Evolutionary conservation across 2,888 invertebrate species (phyloP), one percentile per base, ranked within the genome.

Genomic region (Dendrolimus houi): DNA sequence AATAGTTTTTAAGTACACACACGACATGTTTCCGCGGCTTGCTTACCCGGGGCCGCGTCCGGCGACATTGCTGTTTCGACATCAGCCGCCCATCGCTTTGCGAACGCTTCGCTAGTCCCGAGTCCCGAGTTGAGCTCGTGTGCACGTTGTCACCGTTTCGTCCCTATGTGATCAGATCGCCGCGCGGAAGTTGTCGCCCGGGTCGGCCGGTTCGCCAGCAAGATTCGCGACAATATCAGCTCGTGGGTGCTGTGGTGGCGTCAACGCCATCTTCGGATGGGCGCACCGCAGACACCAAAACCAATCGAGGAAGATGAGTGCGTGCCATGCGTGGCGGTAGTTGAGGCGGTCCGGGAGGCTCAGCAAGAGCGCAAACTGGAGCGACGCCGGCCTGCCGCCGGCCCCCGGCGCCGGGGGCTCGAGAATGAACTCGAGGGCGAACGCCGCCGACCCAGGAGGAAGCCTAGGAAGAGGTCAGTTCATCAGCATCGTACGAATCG

Each of bases 161-260:
- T 60, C 65, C 61, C 63, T 62, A 65, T 47, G 47, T 47, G 47
- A 47, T 66, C 67, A 64, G 62, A 64, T 67, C 69, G 64, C 66
- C 69, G 72, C 70, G 71, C 72, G 67, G 74, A 69, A 69, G 68
- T 65, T 64, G 58, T 60, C 59, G 57, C 56, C 63, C 64, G 62
- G 58, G 47, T 47, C 68, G 74, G 65, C 69, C 72, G 68, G 67
- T 61, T 75, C 69, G 64, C 72, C 67, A 67, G 68, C 89, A 88
- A 86, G 74, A 89, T 89, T 89, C 89, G 89, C 73, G 87, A 87
- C 71, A 87, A 85, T 72, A 80, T 87, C 78, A 85, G 83, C 66
- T 85, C 84, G 83, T 89, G 89, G 89, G 87, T 87, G 72, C 82
- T 88, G 88, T 87, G 89, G 89, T 86, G 87, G 87, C 87, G 88